phyloP scores from a whole-genome alignment of 2,888 invertebrate species.

The Aporophyla lueneburgensis region DNA sequence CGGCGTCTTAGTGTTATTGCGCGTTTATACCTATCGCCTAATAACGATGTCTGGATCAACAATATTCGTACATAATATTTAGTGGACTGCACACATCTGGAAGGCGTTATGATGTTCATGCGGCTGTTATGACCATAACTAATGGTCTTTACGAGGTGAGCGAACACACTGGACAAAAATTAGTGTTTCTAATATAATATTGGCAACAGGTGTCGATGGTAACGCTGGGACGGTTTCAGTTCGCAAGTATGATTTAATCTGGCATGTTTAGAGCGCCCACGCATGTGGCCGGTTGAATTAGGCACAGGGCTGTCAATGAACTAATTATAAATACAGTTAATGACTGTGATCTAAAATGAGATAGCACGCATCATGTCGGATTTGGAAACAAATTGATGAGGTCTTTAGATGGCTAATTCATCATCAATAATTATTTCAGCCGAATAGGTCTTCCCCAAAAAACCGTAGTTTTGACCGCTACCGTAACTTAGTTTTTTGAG shows the following conservation, averaged over 20 bases:
- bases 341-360: constrained; percentile 46
- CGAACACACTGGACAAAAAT: constrained; percentile 56
- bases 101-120: constrained; percentile 15
- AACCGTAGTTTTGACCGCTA: too few relatives aligned
- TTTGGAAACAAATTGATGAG: constrained; percentile 5
- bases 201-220: constrained; percentile 51
- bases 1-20: constrained; percentile 22
- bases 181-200: constrained; percentile 55
- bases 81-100: constrained; percentile 48
- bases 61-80: constrained; percentile 41
- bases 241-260: constrained; percentile 32
- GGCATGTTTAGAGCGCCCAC: constrained; percentile 31
- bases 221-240: constrained; percentile 24
- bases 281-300: constrained; percentile 42
- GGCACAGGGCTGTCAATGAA: constrained; percentile 50
- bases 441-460: too few relatives aligned
- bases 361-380: background rate
- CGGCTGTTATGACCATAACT: constrained; percentile 32
- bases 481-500: background rate
- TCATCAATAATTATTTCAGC: too few relatives aligned
- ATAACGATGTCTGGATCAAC: constrained; percentile 24
- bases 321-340: constrained; percentile 47
- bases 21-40: constrained; percentile 17
- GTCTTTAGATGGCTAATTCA: constrained; percentile 12
- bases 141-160: constrained; percentile 32